Conservation (phyloP, 1,140 invertebrate species). For the Hylyphantes graminicola region DNA sequence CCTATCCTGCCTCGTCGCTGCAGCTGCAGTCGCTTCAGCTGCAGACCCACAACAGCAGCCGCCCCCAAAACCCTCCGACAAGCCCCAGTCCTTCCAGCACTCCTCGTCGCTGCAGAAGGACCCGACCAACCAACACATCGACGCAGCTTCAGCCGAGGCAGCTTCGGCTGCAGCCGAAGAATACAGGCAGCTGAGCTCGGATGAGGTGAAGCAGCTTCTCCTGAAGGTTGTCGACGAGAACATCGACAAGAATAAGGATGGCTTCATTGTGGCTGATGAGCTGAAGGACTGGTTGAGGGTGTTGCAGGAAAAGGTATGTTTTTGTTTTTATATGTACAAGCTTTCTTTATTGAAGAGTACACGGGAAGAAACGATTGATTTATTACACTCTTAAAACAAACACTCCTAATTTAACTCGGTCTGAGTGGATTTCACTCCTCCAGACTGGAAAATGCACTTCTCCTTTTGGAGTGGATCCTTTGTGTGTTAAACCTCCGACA, state of each 20-base stretch:
- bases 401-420: too few species aligned
- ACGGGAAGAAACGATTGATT: too few species aligned
- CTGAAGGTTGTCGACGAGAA: conserved; percentile 51
- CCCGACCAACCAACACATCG: conserved; percentile 5
- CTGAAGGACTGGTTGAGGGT: conserved; percentile 83
- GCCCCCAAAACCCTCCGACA: conserved; percentile 17
- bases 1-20: background rate
- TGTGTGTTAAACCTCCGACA: too few species aligned
- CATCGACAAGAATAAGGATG: conserved; percentile 46
- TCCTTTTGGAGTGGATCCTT: too few species aligned
- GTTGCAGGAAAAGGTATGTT: conserved; percentile 73
- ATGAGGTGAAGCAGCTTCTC: conserved; percentile 49
- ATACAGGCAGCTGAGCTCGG: conserved; percentile 39
- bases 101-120: conserved; percentile 26
- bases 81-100: conserved; percentile 35
- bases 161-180: conserved; percentile 15
- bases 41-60: conserved; percentile 1
- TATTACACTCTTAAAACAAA: too few species aligned
- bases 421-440: too few species aligned
- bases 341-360: too few species aligned
- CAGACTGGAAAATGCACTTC: too few species aligned
- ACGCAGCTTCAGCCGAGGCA: background rate
- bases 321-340: too few species aligned
- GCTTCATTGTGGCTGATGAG: conserved; percentile 84
- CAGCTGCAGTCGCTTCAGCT: background rate